Conservation (phyloP, 2,113 vertebrate species). For the Aspiorhynchus laticeps region DNA sequence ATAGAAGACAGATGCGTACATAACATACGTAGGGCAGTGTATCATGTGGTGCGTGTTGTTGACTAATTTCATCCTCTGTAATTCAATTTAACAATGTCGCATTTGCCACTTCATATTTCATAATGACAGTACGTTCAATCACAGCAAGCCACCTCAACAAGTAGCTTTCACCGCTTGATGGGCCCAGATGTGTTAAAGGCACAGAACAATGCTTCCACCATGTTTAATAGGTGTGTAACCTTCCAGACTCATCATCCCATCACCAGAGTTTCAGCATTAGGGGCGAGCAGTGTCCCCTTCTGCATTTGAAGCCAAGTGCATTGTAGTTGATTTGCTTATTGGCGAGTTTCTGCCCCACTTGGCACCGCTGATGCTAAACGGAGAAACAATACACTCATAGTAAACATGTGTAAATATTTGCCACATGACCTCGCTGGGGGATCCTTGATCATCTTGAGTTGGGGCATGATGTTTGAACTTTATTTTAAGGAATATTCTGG, state of each 20-base stretch:
- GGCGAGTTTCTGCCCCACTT: slow-evolving; percentile 54
- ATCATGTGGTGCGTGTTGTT: slow-evolving; percentile 34
- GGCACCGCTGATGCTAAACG: slow-evolving; percentile 41
- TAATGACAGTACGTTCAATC: slow-evolving; percentile 44
- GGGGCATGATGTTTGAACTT: background rate
- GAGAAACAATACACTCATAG: slow-evolving; percentile 26
- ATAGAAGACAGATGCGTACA: background rate
- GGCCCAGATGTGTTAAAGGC: slow-evolving; percentile 59
- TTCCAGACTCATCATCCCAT: slow-evolving; percentile 40
- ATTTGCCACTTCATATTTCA: slow-evolving; percentile 61
- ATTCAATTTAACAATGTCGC: slow-evolving; percentile 66
- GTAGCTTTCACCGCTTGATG: slow-evolving; percentile 22
- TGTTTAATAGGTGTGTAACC: slow-evolving; percentile 62
- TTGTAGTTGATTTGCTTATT: slow-evolving; percentile 50
- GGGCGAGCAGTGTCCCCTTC: slow-evolving; percentile 38
- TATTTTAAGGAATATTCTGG: background rate
- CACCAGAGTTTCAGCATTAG: slow-evolving; percentile 40
- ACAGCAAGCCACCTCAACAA: slow-evolving; percentile 47
- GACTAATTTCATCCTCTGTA: slow-evolving; percentile 51
- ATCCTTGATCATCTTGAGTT: background rate
- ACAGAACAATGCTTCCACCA: slow-evolving; percentile 50
- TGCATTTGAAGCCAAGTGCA: slow-evolving; percentile 45
- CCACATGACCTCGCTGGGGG: background rate
- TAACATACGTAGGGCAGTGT: background rate
- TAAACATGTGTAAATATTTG: slow-evolving; percentile 21